These are phyloP conservation scores for Drosophila takahashii DNA, from an alignment of 1,140 invertebrate species.

Conservation along the genomic window DNA sequence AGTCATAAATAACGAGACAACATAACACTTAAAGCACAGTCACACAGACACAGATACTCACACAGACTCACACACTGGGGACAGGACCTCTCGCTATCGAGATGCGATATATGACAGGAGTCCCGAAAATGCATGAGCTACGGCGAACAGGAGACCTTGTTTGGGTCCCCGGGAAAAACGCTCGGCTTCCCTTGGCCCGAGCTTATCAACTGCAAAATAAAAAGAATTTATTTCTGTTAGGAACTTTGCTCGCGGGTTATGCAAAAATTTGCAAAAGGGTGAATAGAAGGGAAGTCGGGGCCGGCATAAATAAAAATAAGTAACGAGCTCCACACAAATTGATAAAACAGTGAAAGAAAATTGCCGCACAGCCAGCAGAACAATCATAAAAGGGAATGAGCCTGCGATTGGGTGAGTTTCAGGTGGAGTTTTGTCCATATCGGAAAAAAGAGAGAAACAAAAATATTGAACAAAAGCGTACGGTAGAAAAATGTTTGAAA, in stretches of 20 bases:
- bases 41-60: slow-evolving; percentile 25
- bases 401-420: slow-evolving; percentile 1
- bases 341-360: slow-evolving; percentile 81
- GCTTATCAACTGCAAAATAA: slow-evolving; percentile 82
- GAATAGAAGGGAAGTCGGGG: slow-evolving; percentile 9
- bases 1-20: slow-evolving; percentile 83
- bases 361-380: slow-evolving; percentile 62
- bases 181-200: slow-evolving; percentile 38
- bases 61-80: background rate
- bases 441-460: slow-evolving; percentile 31
- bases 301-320: slow-evolving; percentile 79
- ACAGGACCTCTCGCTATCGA: slow-evolving; percentile 61
- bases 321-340: slow-evolving; percentile 80
- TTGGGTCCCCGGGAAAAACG: slow-evolving; percentile 34
- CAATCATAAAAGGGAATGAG: slow-evolving; percentile 50
- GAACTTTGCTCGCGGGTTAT: slow-evolving; percentile 80
- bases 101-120: slow-evolving; percentile 76
- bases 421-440: slow-evolving; percentile 14
- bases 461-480: slow-evolving; percentile 76
- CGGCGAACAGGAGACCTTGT: slow-evolving; percentile 42
- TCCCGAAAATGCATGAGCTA: slow-evolving; percentile 76
- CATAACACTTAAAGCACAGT: slow-evolving; percentile 76
- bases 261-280: slow-evolving; percentile 75
- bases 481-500: slow-evolving; percentile 74
- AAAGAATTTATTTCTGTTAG: slow-evolving; percentile 82